These are phyloP conservation scores for Parnassius mnemosyne DNA, from an alignment of 2,888 invertebrate genomes.

Conservation along the genomic window DNA sequence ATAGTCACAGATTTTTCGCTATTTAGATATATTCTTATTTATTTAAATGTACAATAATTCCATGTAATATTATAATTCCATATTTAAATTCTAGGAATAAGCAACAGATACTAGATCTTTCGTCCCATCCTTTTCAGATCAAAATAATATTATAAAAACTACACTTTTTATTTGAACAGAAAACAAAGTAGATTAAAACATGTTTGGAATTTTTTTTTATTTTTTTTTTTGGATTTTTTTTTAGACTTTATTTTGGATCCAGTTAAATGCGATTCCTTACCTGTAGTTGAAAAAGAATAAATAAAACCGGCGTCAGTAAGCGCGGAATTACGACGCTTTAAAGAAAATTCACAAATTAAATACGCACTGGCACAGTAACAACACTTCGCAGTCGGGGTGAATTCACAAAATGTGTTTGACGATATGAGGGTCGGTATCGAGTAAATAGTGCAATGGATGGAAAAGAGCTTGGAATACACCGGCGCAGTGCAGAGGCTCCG, in stretches of 20 bases:
- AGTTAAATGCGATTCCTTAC: conserved; percentile 48
- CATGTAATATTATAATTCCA: no score
- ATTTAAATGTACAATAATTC: no score
- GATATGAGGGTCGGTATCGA: conserved; percentile 26
- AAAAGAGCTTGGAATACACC: conserved; percentile 49
- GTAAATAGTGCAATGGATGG: conserved; percentile 27
- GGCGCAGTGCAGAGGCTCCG: conserved; percentile 69
- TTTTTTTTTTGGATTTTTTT: no score
- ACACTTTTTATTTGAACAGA: background rate
- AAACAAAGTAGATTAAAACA: conserved; percentile 3
- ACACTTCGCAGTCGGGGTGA: conserved; percentile 21
- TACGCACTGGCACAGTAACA: conserved; percentile 26
- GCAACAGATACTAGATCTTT: no score
- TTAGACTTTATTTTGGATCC: background rate
- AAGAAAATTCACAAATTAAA: conserved; percentile 47
- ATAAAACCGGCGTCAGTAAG: conserved; percentile 54
- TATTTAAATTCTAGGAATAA: no score
- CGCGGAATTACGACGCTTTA: conserved; percentile 42
- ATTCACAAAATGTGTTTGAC: conserved; percentile 15
- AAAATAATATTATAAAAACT: no score
- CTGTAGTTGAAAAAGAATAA: conserved; percentile 52
- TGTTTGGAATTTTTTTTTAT: background rate
- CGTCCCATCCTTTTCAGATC: no score
- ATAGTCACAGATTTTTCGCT: background rate
- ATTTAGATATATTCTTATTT: background rate